Percentiles rank a stretch among this genome's conserved stretches.
Evolutionary conservation across 2,888 invertebrate genomes (phyloP).

Genomic region (Polyommatus iphigenia): DNA sequence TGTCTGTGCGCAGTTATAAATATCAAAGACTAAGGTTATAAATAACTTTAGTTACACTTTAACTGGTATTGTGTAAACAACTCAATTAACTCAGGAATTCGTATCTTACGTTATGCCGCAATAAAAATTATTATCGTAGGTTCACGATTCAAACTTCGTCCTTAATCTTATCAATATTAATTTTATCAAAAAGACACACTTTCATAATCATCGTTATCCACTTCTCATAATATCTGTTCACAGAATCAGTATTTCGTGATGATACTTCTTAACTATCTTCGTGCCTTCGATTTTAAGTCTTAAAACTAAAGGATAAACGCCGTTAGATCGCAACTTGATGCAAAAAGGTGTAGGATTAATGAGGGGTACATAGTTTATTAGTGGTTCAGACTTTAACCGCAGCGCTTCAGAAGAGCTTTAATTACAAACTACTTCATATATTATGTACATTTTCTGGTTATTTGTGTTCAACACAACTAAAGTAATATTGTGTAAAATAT

Average conservation of each 20-base stretch:
- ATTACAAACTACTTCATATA: background rate
- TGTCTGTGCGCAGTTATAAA: background rate
- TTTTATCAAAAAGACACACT: too few species aligned
- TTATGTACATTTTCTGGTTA: background rate
- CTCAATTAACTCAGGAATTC: background rate
- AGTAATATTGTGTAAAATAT: too few species aligned
- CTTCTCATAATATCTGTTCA: background rate
- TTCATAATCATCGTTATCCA: background rate
- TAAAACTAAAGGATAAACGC: background rate
- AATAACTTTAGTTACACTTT: background rate
- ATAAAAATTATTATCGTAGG: too few species aligned
- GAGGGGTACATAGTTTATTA: constrained; percentile 3
- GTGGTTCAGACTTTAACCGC: background rate
- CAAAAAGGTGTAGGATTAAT: background rate
- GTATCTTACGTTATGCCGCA: too few species aligned
- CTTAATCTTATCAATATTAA: too few species aligned
- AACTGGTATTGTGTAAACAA: background rate
- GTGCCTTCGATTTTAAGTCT: background rate
- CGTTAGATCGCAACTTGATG: background rate
- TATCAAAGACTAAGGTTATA: background rate
- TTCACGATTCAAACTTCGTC: too few species aligned
- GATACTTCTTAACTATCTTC: background rate
- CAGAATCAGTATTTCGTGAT: too few species aligned
- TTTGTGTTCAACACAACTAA: background rate
- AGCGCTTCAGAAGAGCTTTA: background rate